phyloP scores from a whole-genome alignment of 2,888 invertebrate species.

The Empis livida region DNA sequence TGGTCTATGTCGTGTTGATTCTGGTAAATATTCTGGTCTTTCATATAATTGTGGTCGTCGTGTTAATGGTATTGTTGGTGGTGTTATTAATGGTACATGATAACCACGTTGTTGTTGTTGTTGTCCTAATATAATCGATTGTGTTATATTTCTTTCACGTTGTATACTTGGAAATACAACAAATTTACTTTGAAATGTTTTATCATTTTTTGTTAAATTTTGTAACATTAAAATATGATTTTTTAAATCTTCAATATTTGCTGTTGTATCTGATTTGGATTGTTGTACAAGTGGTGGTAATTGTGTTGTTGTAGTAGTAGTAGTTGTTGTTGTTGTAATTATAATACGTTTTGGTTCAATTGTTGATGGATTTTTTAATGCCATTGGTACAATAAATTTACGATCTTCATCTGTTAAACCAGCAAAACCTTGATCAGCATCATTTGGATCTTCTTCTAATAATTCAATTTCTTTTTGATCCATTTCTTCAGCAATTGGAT shows the following conservation, averaged over 20 bases:
- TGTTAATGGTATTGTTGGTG: constrained; percentile 26
- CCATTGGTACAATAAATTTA: constrained; percentile 36
- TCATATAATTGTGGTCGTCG: constrained; percentile 19
- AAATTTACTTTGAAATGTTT: constrained; percentile 34
- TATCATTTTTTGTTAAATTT: constrained; percentile 34
- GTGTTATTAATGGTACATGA: constrained; percentile 21
- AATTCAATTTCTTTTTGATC: constrained; percentile 33
- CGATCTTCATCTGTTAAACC: constrained; percentile 32
- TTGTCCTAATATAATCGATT: constrained; percentile 8
- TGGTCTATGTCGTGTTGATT: constrained; percentile 15
- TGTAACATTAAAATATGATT: constrained; percentile 34
- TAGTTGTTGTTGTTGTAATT: constrained; percentile 16
- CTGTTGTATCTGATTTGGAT: constrained; percentile 22
- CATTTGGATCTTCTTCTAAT: constrained; percentile 33
- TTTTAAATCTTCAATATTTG: constrained; percentile 34
- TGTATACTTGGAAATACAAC: constrained; percentile 35
- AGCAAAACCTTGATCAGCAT: constrained; percentile 24
- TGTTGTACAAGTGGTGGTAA: neutral
- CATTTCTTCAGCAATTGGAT: constrained; percentile 34
- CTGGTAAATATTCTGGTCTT: constrained; percentile 19
- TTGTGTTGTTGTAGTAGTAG: constrained; percentile 15
- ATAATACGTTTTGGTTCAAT: constrained; percentile 22
- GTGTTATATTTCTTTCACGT: constrained; percentile 19
- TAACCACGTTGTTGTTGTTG: constrained; percentile 17
- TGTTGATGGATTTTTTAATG: constrained; percentile 30